Evolutionary conservation across 2,888 invertebrate genomes (phyloP).

Genomic region (Euphydryas editha): DNA sequence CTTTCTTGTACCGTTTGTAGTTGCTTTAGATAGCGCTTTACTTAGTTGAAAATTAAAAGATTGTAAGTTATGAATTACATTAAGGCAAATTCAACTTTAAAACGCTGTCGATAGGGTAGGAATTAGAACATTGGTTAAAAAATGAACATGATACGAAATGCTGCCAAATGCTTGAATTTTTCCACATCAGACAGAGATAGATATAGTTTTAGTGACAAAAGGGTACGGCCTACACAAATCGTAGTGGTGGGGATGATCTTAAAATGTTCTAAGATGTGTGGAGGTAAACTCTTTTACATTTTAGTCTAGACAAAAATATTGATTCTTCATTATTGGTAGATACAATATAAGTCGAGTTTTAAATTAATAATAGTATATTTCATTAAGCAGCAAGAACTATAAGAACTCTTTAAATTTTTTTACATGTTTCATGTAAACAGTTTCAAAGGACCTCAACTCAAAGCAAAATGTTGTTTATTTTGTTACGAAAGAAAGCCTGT

Average conservation of each 20-base stretch:
- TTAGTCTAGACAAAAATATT: constrained; percentile 18
- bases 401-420: constrained; percentile 59
- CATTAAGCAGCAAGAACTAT: constrained; percentile 23
- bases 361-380: constrained; percentile 9
- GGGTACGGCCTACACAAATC: constrained; percentile 77
- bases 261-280: constrained; percentile 63
- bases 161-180: constrained; percentile 72
- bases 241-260: constrained; percentile 78
- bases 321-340: constrained; percentile 32
- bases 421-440: constrained; percentile 74
- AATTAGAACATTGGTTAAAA: constrained; percentile 43
- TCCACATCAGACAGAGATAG: constrained; percentile 73
- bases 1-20: constrained; percentile 36
- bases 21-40: constrained; percentile 26
- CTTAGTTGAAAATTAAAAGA: constrained; percentile 30
- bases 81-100: constrained; percentile 45
- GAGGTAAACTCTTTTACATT: constrained; percentile 40
- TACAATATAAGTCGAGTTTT: constrained; percentile 1
- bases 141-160: constrained; percentile 62
- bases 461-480: constrained; percentile 82
- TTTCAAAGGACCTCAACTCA: constrained; percentile 79
- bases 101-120: constrained; percentile 43
- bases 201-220: constrained; percentile 74
- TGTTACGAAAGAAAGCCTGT: constrained; percentile 80
- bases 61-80: constrained; percentile 13